phyloP scores from a whole-genome alignment of 2,113 vertebrate species.

The Herpetotheres cachinnans region DNA sequence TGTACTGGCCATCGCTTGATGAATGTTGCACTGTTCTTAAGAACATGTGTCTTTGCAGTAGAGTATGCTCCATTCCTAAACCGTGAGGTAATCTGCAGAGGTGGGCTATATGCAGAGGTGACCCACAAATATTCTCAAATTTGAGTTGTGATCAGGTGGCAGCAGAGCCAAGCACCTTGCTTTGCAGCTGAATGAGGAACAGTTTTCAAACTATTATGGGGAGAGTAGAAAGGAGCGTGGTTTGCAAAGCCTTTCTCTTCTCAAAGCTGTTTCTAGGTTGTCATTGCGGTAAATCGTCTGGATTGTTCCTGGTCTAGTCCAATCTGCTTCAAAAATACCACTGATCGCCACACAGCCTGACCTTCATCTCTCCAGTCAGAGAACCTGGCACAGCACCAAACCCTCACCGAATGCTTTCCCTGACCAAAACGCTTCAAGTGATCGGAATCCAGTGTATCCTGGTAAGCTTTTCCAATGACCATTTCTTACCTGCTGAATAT shows the following conservation, averaged over 20 bases:
- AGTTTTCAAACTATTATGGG: not conserved
- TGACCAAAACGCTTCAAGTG: not conserved
- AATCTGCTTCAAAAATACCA: not conserved
- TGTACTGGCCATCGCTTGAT: not conserved
- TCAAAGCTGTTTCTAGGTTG: not conserved
- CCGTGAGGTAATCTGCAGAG: not conserved
- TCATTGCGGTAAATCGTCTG: not conserved
- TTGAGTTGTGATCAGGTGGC: not conserved
- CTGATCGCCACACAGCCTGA: not conserved
- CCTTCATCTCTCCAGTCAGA: not conserved
- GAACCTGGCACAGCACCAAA: not conserved
- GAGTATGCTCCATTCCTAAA: not conserved
- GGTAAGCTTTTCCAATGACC: not conserved
- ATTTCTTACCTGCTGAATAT: not conserved
- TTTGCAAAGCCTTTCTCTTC: not conserved
- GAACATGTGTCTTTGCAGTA: not conserved
- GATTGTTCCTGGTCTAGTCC: not conserved
- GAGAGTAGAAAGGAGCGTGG: not conserved
- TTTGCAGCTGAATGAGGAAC: not conserved
- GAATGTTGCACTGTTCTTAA: not conserved
- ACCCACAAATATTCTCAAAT: not conserved
- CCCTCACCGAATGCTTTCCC: accelerated
- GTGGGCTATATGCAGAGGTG: not conserved
- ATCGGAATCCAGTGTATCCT: not conserved
- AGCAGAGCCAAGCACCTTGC: not conserved